Percentiles rank a stretch among this genome's conserved stretches.
Conservation (phyloP, 2,113 vertebrate species). For the Nothocercus nigrocapillus region DNA sequence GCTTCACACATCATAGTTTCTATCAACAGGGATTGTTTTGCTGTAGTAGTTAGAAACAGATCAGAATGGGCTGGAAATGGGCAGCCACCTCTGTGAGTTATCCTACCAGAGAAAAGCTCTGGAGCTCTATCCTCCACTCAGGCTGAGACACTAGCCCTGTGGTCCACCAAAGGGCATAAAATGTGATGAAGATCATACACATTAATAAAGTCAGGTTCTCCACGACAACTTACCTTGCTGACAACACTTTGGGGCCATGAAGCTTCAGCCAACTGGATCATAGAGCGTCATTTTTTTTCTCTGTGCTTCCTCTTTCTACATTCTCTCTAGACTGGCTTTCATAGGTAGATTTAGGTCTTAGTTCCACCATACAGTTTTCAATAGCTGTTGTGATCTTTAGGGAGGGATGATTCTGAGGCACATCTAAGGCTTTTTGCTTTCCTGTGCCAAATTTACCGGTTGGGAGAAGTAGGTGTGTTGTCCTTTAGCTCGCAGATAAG, state of each 20-base stretch:
- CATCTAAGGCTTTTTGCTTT: neutral
- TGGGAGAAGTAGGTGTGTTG: neutral
- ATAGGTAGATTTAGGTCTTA: neutral
- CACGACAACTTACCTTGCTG: neutral
- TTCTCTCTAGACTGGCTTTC: neutral
- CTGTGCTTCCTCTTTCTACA: neutral
- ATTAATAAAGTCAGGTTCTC: neutral
- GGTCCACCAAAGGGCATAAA: neutral
- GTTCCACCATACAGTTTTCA: neutral
- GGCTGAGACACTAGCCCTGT: neutral
- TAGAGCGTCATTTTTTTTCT: neutral
- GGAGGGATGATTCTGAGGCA: neutral
- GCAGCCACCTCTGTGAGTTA: neutral
- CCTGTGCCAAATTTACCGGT: neutral
- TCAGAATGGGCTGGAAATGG: neutral
- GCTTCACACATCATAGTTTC: neutral
- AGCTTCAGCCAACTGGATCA: neutral
- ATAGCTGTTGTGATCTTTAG: rapidly evolving
- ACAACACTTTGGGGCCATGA: neutral
- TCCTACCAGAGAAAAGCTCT: neutral
- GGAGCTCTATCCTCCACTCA: neutral
- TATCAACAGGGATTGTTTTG: neutral
- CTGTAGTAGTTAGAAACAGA: neutral
- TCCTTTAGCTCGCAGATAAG: neutral
- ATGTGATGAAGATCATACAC: neutral